phyloP scores from a whole-genome alignment of 2,888 invertebrate species.

The Amphipoea oculea region DNA sequence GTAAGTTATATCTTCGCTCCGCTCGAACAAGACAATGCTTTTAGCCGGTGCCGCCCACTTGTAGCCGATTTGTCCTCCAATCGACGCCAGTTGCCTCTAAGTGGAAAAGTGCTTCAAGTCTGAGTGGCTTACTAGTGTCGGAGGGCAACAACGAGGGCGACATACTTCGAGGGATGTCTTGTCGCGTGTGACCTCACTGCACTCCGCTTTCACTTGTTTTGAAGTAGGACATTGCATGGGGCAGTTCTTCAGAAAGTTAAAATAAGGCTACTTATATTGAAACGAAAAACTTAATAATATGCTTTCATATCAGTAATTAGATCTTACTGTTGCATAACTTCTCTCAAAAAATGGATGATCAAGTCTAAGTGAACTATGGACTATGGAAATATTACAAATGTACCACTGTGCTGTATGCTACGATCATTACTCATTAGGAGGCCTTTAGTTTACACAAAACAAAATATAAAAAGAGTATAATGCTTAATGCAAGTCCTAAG shows the following conservation, averaged over 20 bases:
- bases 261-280: neutral
- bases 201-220: constrained; percentile 41
- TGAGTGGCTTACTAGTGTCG: constrained; percentile 59
- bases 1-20: constrained; percentile 65
- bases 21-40: constrained; percentile 80
- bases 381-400: neutral
- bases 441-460: neutral
- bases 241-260: neutral
- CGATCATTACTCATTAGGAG: neutral
- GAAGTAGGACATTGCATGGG: constrained; percentile 14
- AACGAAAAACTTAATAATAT: neutral
- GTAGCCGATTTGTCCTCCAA: constrained; percentile 70
- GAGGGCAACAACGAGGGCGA: constrained; percentile 38
- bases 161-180: constrained; percentile 9
- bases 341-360: neutral
- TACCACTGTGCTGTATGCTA: neutral
- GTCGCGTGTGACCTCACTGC: constrained; percentile 29
- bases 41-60: constrained; percentile 72
- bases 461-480: neutral
- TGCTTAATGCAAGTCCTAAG: neutral
- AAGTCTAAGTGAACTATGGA: neutral
- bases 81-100: constrained; percentile 61
- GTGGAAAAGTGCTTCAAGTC: constrained; percentile 69
- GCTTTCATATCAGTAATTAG: too few species aligned
- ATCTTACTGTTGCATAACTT: neutral